Base-by-base conservation (phyloP, 2,888 invertebrate species). In the Drosophila ustulata region DNA sequence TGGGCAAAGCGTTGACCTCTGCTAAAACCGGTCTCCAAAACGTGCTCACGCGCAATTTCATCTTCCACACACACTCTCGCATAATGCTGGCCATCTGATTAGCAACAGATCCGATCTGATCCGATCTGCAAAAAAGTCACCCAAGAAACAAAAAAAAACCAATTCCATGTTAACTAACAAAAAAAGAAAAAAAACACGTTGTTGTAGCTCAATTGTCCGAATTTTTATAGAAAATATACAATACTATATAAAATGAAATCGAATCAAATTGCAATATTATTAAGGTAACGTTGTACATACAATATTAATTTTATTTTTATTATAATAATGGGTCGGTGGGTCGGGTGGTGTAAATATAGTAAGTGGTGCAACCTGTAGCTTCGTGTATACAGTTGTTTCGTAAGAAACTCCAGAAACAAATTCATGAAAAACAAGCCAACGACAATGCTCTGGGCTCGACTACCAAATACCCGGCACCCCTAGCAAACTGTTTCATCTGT, bases 1-100 rank as follows among this genome's bases (percentile, higher is more conserved):
- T 57, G 65, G 77, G 63, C 64, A 61, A 80, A 71, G 30, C 80
- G 34, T 80, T 80, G 80, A 80, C 80, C 80, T 73, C 78, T 63
- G 53, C 71, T 45, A 18, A 57, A 57, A 57, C 57, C 57, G 57
- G 57, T 57, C 46, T 57, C 46, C 46, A 56, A 47, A 57, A 57
- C 83, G 81, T 80, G 80, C 82, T 76, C 9, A 56, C 59, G 51
- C 69, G 47, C 50, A 55, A 51, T 72, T 63, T 64, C 68, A 58
- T 61, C 66, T 66, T 39, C 67, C n/a, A 32, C 32, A 32, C 32
- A 32, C 34, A 34, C 34, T n/a, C 37, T n/a, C 49, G 41, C 34
- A 57, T 43, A 47, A 41, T 41, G 61, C 57, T 34, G 23, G 53
- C 34, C 34, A 47, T 28, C 43, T 46, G 46, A 25, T 2, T 47